These are phyloP conservation scores for Drosophila repletoides DNA, from an alignment of 1,140 invertebrate genomes.

Conservation along the genomic window DNA sequence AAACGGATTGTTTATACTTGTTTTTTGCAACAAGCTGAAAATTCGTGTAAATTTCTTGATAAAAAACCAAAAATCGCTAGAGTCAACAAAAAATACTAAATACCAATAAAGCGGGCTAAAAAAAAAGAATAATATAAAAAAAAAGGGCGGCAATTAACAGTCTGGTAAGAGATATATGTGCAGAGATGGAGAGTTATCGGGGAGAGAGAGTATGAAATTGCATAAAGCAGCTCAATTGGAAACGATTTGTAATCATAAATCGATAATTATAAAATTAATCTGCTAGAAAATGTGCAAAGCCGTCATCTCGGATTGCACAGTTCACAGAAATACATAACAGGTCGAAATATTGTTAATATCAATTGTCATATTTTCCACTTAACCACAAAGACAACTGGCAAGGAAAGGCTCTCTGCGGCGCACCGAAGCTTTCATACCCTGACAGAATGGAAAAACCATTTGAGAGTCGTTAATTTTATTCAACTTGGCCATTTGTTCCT, in stretches of 20 bases:
- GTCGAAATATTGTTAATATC: conserved; percentile 18
- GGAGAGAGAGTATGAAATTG: conserved; percentile 5
- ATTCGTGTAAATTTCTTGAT: conserved; percentile 73
- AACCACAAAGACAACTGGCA: conserved; percentile 4
- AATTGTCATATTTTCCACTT: conserved; percentile 38
- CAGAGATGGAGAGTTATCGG: background rate
- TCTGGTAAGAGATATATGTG: background rate
- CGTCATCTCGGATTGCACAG: conserved; percentile 36
- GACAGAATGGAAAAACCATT: no score
- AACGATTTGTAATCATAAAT: conserved; percentile 37
- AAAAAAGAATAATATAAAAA: conserved; percentile 6
- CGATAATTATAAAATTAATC: conserved; percentile 14
- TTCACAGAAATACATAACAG: background rate
- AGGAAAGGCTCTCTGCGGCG: no score
- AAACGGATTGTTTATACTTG: conserved; percentile 54
- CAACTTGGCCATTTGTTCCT: no score
- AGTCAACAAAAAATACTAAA: conserved; percentile 44
- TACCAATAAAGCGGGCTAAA: background rate
- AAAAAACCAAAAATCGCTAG: conserved; percentile 61
- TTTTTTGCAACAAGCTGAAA: conserved; percentile 77
- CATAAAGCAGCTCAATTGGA: conserved; percentile 16
- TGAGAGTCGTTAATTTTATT: no score
- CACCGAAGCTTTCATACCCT: no score
- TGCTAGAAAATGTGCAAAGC: conserved; percentile 17
- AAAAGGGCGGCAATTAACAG: conserved; percentile 22